Evolutionary conservation across 2,888 invertebrate genomes (phyloP).

Genomic region (Tipula helvola): DNA sequence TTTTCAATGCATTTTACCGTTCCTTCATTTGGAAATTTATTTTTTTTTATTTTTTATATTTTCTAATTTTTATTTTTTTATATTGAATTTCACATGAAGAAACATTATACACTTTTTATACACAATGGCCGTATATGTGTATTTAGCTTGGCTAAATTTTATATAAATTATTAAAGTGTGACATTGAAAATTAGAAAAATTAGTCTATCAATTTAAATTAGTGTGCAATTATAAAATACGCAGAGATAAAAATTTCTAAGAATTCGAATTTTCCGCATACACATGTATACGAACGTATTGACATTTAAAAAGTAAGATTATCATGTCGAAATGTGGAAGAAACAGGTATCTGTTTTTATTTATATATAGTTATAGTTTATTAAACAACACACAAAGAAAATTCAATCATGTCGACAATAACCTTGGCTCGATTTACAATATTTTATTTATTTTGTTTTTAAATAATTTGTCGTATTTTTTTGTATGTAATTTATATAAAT

Average conservation of each 20-base stretch:
- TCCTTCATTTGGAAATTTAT: conserved; percentile 7
- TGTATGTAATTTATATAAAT: background rate
- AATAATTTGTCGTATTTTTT: background rate
- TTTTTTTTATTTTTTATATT: background rate
- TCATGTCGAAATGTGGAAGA: background rate
- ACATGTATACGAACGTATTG: background rate
- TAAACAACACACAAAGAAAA: conserved; percentile 4
- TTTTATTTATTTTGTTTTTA: background rate
- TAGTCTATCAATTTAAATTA: background rate
- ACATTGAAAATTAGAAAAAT: background rate
- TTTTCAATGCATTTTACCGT: conserved; percentile 6
- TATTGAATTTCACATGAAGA: background rate
- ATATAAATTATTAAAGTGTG: background rate
- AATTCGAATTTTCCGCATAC: background rate
- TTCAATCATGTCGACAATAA: background rate
- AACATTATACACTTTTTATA: background rate
- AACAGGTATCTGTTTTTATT: background rate
- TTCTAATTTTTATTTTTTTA: background rate
- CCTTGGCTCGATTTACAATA: background rate
- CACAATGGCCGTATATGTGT: background rate
- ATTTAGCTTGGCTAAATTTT: background rate
- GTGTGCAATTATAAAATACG: background rate
- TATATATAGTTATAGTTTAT: background rate
- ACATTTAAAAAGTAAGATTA: conserved; percentile 4
- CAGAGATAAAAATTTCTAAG: background rate